Evolutionary conservation across 2,888 invertebrate genomes (phyloP), one percentile per base, ranked within the genome.

Genomic region (Drosophila prolongata): DNA sequence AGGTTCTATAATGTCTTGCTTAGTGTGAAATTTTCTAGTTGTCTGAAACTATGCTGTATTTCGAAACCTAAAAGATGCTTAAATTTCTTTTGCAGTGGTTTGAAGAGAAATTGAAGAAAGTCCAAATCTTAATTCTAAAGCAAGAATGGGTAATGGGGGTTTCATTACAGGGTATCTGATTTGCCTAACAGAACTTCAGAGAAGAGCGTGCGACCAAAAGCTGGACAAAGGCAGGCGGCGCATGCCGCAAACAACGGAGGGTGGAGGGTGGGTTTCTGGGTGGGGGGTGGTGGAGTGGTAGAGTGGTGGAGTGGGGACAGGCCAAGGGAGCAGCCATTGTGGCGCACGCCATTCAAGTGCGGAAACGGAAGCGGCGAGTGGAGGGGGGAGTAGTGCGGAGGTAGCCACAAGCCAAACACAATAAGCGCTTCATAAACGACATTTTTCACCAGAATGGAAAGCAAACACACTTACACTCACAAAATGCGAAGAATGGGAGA

Each of bases 381-480:
- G 27, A 46, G 52, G 11, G 59, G 16, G 38, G 61, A 30, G 74
- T 30, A 30, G 30, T 47, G 30, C 14, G 64, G 60, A 75, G 56
- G 54, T 57, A 54, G 76, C 81, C 80, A 70, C 83, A 83, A 83
- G 73, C 77, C 85, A 85, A 85, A 85, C 85, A 87, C 85, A 85
- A 85, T 87, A 85, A 87, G 86, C 86, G 88, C 83, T 85, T 85
- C 88, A 87, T 87, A 85, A 85, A 82, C 86, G 82, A 88, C 88
- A 87, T 86, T 80, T 87, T 87, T 77, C 86, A 86, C 76, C 76
- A 76, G 78, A 77, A 76, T 68, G 75, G 75, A 78, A 79, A 71
- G 79, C 77, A 80, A 85, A 84, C 85, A 82, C 75, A 80, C 80
- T 57, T 66, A 57, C 64, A 60, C 34, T 13, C 46, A 5, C 34